Evolutionary conservation across 2,113 vertebrate genomes (phyloP).

Genomic region (Sterna hirundo): DNA sequence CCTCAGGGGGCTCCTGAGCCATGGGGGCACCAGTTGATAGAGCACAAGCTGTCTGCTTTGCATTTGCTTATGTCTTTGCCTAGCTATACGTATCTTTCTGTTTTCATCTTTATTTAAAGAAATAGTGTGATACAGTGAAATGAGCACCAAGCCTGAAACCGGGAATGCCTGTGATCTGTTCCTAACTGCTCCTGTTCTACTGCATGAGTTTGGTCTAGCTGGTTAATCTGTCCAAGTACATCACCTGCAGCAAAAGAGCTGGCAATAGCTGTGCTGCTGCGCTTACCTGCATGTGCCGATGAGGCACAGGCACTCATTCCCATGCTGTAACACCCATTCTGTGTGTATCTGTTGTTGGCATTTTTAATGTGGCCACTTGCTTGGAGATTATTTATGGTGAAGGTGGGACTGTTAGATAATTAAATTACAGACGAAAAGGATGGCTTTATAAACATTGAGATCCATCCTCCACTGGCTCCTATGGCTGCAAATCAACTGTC

Average conservation of each 20-base stretch:
- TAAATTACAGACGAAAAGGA: not conserved
- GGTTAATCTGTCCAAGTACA: not conserved
- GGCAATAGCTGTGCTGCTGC: not conserved
- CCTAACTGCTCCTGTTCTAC: not conserved
- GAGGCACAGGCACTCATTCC: not conserved
- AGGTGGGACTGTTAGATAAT: not conserved
- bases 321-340: not conserved
- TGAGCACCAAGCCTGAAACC: not conserved
- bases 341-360: not conserved
- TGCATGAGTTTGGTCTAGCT: not conserved
- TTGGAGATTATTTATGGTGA: not conserved
- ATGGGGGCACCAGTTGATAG: not conserved
- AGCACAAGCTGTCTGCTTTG: not conserved
- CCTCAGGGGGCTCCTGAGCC: not conserved
- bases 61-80: not conserved
- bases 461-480: not conserved
- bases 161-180: not conserved
- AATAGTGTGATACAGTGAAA: not conserved
- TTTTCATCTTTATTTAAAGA: not conserved
- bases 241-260: not conserved
- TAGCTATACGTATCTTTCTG: not conserved
- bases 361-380: not conserved
- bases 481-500: not conserved
- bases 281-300: fast-evolving
- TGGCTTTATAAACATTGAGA: not conserved